These are phyloP conservation scores for Ceyx cyanopectus DNA, from an alignment of 2,113 vertebrate genomes.

Conservation along the genomic window DNA sequence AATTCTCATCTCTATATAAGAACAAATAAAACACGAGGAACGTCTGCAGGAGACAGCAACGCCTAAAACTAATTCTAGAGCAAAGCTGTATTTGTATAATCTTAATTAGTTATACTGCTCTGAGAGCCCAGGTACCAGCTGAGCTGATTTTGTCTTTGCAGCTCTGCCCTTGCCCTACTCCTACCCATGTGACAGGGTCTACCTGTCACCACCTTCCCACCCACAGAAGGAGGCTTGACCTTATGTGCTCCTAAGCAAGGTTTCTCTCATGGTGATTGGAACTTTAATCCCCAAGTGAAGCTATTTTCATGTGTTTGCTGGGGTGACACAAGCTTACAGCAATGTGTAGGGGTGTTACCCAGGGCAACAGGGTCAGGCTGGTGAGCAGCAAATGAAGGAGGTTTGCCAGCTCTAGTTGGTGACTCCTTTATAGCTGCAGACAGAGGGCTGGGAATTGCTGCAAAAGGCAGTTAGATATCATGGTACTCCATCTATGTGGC, in stretches of 20 bases:
- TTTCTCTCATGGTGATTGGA: neutral
- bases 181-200: fast-evolving
- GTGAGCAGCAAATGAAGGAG: neutral
- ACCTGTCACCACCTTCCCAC: neutral
- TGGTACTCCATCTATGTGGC: neutral
- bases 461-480: neutral
- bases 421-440: neutral
- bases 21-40: neutral
- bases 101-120: neutral
- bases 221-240: neutral
- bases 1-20: neutral
- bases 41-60: neutral
- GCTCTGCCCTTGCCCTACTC: neutral
- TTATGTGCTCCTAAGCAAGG: neutral
- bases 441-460: neutral
- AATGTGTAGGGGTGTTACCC: neutral
- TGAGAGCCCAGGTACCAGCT: neutral
- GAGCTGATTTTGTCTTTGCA: neutral
- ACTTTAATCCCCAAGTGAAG: neutral
- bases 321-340: neutral
- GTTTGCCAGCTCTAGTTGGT: neutral
- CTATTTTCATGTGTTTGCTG: neutral
- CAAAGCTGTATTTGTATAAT: neutral
- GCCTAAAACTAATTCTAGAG: neutral
- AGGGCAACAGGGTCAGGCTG: neutral